These are phyloP conservation scores for Dolichopus griseipennis DNA, from an alignment of 2,888 invertebrate species.

Conservation along the genomic window DNA sequence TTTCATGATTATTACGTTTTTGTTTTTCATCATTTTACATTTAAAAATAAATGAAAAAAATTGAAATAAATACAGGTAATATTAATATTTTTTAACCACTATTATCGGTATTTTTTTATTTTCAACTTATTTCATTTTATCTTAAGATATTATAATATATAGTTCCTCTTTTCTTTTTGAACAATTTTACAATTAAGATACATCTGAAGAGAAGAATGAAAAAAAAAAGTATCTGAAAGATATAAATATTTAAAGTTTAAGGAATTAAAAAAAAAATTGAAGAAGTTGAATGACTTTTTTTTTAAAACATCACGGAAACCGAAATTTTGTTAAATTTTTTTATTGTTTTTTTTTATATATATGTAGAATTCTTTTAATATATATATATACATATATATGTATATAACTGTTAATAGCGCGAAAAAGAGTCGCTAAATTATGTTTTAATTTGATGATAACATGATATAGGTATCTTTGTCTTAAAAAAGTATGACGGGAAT, in stretches of 20 bases:
- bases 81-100: neutral
- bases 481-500: neutral
- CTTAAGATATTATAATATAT: too few relatives aligned
- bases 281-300: slow-evolving; percentile 3
- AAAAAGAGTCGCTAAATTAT: neutral
- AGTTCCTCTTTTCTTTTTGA: too few relatives aligned
- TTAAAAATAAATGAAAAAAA: too few relatives aligned
- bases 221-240: too few relatives aligned
- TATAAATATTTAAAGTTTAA: too few relatives aligned
- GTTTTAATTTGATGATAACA: slow-evolving; percentile 6
- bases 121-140: too few relatives aligned
- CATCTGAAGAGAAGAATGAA: too few relatives aligned
- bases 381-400: neutral
- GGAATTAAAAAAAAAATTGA: too few relatives aligned
- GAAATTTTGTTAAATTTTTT: neutral
- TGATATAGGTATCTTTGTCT: neutral
- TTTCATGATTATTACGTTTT: neutral
- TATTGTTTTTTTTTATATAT: too few relatives aligned
- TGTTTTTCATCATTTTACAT: neutral
- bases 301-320: neutral
- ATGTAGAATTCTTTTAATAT: too few relatives aligned
- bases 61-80: neutral
- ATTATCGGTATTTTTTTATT: neutral
- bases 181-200: too few relatives aligned
- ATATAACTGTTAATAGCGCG: neutral